Evolutionary conservation across 2,888 invertebrate genomes (phyloP).

Genomic region (Pachliopta kotzebuea): DNA sequence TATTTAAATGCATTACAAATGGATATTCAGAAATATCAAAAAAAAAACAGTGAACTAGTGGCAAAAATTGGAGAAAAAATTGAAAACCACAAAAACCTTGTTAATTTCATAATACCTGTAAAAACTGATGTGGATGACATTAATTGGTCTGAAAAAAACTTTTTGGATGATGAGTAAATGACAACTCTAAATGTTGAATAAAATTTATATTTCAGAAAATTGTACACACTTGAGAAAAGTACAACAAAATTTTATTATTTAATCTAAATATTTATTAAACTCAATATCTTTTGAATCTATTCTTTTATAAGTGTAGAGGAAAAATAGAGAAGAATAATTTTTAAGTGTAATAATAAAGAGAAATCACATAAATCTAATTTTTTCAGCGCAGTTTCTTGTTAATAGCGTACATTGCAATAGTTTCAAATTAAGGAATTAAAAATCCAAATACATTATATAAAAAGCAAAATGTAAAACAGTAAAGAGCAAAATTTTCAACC

Average conservation of each 20-base stretch:
- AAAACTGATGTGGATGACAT: constrained; percentile 34
- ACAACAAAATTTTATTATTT: constrained; percentile 63
- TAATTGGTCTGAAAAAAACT: constrained; percentile 53
- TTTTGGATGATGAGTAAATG: constrained; percentile 50
- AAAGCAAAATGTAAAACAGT: constrained; percentile 25
- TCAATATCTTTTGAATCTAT: constrained; percentile 59
- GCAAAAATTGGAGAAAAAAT: constrained; percentile 56
- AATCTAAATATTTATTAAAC: constrained; percentile 57
- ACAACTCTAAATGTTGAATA: constrained; percentile 58
- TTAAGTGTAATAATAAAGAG: constrained; percentile 50
- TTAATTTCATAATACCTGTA: constrained; percentile 32
- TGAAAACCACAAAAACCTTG: constrained; percentile 51
- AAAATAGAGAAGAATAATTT: constrained; percentile 61
- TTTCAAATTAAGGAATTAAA: constrained; percentile 21
- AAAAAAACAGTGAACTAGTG: constrained; percentile 64
- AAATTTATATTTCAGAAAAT: constrained; percentile 79
- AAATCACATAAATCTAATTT: constrained; percentile 51
- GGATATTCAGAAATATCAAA: constrained; percentile 69
- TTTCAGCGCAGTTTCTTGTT: constrained; percentile 42
- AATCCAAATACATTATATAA: constrained; percentile 13
- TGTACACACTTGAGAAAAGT: constrained; percentile 77
- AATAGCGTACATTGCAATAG: constrained; percentile 23
- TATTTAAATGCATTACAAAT: constrained; percentile 67
- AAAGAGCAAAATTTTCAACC: constrained; percentile 4
- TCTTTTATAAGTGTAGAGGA: constrained; percentile 62